Evolutionary conservation across 2,113 vertebrate genomes (phyloP).

Genomic region (Peromyscus californicus): DNA sequence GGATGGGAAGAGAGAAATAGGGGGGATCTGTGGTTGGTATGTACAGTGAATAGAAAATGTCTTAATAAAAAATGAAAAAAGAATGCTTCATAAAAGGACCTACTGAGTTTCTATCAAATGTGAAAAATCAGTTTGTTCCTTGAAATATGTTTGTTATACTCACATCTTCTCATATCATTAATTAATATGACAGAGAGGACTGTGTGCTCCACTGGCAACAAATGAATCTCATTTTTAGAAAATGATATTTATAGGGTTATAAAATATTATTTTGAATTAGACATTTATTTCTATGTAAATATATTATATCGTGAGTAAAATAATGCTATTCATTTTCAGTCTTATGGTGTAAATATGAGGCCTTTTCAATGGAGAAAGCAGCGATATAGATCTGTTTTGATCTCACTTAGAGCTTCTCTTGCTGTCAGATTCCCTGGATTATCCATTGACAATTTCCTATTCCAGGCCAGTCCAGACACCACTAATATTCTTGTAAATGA

Average conservation of each 20-base stretch:
- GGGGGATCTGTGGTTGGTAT: too few relatives aligned
- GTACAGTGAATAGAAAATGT: too few relatives aligned
- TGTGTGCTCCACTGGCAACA: neutral
- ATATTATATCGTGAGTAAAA: neutral
- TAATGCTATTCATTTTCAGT: neutral
- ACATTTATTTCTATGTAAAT: neutral
- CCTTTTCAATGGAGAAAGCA: neutral
- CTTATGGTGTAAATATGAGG: neutral
- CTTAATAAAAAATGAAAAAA: too few relatives aligned
- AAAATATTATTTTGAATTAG: neutral
- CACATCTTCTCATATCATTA: neutral
- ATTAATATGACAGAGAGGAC: neutral
- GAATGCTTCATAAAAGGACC: neutral
- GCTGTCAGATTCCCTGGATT: neutral
- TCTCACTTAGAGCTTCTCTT: neutral
- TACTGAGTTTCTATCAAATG: neutral
- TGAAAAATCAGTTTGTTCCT: neutral
- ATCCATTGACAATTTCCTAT: neutral
- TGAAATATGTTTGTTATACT: neutral
- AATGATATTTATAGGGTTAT: neutral
- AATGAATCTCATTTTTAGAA: neutral
- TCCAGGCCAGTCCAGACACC: fast-evolving
- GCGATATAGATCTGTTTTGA: neutral
- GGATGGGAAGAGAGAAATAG: too few relatives aligned
- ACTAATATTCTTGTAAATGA: neutral